Evolutionary conservation across 2,888 invertebrate genomes (phyloP), one percentile per base, ranked within the genome.

Genomic region (Ornithoptera priamus): DNA sequence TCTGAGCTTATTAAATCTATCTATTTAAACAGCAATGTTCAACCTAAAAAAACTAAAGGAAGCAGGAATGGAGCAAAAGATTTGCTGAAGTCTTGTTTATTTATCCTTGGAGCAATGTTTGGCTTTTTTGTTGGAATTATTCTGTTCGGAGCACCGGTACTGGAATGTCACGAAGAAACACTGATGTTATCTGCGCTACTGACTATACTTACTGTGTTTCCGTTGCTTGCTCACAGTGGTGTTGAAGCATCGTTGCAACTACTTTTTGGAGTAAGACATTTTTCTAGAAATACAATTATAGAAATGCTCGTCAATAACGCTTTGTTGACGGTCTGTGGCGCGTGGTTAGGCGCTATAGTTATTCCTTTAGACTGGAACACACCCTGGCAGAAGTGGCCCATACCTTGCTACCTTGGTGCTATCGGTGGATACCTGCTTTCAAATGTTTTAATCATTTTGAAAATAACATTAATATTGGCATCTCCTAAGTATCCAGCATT

Each of bases 301-400:
- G 93, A 94, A 64, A 94, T 94, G 88, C 86, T 95, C 63, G 92
- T 94, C 68, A 90, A 92, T 58, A 94, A 93, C 76, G 90, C 94
- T 7, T 80, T 94, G 69, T 79, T 93, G 68, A 94, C 95, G 0
- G 81, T 97, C 17, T 84, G 96, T 50, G 97, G 97, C 4, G 95
- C 97, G 7, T 98, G 97, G 97, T 80, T 96, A 1, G 97, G 97
- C 8, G 97, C 97, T 4, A 93, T 96, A 69, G 96, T 96, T 1
- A 96, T 98, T 74, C 98, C 98, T 0, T 88, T 98, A 50, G 98
- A 98, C 84, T 98, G 98, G 98, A 96, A 97, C 85, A 93, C 95
- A 63, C 96, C 96, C 0, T 98, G 97, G 97, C 98, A 98, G 91
- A 94, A 88, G 71, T 96, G 96, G 96, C 96, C 96, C 0, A 94